Base-by-base conservation (phyloP, 2,888 invertebrate genomes). In the Drosophila atripex region DNA sequence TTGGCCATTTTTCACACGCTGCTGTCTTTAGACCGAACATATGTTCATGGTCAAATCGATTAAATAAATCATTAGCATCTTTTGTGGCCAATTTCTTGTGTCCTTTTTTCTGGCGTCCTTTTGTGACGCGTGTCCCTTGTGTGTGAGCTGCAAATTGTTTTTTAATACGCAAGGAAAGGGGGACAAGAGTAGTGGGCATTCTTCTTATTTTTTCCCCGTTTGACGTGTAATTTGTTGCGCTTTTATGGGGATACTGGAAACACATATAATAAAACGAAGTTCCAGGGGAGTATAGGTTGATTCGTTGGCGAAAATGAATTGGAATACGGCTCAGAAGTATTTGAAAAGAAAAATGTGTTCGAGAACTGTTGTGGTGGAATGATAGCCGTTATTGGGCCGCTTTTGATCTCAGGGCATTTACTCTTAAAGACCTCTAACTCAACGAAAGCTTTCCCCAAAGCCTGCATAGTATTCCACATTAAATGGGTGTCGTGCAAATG, bases 31-130 rank as follows among this genome's bases (percentile, higher is more conserved):
- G 43, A 4, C 12, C 21, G 73, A 76, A 87, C 90, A 90, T 90
- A 89, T 90, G 90, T 89, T 90, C 89, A 86, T 90, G 90, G 90
- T 90, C 90, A 89, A 90, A 90, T 89, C 90, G 89, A 90, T 91
- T 89, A 90, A 88, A 90, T 91, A 90, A 90, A 91, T 91, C 90
- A 91, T 90, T 89, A 90, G 90, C 89, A 90, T 89, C 90, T 90
- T 89, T 89, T 89, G 88, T 89, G 83, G 80, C 79, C 90, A 88
- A 89, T 90, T 90, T 89, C 83, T 43, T n/a, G 23, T 60, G 53
- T 68, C 68, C 69, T 35, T 32, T 35, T 89, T 90, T 86, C 80
- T 39, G 8, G 23, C 53, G 53, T 68, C 68, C 66, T 63, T 68
- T 59, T 59, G 39, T 55, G 58, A 60, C 70, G 82, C 78, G 80